Evolutionary conservation across 2,888 invertebrate genomes (phyloP).

Genomic region (Nymphalis c-album): DNA sequence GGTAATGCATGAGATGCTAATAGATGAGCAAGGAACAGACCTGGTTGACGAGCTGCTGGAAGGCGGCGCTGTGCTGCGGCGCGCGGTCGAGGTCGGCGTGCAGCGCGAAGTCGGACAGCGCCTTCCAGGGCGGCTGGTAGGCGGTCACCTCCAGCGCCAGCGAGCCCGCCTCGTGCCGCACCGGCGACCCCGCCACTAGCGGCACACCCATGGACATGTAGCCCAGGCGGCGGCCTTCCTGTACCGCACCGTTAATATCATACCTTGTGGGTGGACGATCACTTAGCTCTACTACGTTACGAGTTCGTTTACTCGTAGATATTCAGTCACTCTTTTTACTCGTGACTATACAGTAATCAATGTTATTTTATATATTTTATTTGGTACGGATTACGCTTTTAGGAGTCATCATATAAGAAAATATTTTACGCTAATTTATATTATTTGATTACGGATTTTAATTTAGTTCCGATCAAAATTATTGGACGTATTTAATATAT

Average conservation of each 20-base stretch:
- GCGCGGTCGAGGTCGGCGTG: constrained; percentile 96
- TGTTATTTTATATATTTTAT: too few relatives aligned
- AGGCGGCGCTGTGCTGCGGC: constrained; percentile 93
- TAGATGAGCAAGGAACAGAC: too few relatives aligned
- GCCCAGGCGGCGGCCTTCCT: constrained; percentile 97
- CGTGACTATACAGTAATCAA: too few relatives aligned
- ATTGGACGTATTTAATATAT: too few relatives aligned
- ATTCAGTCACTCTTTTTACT: background rate
- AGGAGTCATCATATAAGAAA: too few relatives aligned
- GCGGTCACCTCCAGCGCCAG: constrained; percentile 93
- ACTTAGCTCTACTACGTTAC: background rate
- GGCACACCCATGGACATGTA: constrained; percentile 98
- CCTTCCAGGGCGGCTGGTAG: constrained; percentile 99
- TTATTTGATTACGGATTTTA: too few relatives aligned
- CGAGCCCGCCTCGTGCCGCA: constrained; percentile 93
- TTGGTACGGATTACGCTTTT: too few relatives aligned
- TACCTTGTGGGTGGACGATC: constrained; percentile 17
- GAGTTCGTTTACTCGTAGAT: background rate
- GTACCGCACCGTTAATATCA: constrained; percentile 45
- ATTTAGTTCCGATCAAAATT: too few relatives aligned
- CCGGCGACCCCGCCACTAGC: constrained; percentile 97
- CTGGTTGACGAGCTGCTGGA: constrained; percentile 98
- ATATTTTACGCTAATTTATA: too few relatives aligned
- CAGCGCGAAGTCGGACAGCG: constrained; percentile 96
- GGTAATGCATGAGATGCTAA: too few relatives aligned